Evolutionary conservation across 2,797 vertebrate species (phyloP), one percentile per base, ranked within the genome.

Genomic region (Petrocephalus sullivani): DNA sequence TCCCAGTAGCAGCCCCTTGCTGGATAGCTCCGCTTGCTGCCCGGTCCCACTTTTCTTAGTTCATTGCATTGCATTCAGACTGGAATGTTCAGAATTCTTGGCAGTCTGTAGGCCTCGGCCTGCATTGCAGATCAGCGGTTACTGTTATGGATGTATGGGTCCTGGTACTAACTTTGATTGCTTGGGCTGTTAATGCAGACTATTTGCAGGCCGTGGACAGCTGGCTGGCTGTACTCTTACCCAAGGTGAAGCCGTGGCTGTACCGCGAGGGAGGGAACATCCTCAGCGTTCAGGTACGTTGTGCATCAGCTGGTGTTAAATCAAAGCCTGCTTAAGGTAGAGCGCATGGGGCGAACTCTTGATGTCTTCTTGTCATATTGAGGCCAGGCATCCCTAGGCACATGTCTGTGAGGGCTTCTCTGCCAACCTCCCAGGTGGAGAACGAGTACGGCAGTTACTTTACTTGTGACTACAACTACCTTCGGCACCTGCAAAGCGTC

Each of bases 381-480:
- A 41, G 8, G 46, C 16, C 10, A 53, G 83, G 12, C 21, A 1
- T 85, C n/a, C 37, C 12, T 46, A 57, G 28, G 53, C 78, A 49
- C 16, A n/a, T 19, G 33, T 75, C 84, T 10, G 54, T 85, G 58
- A 85, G 46, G 41, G 49, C 9, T 51, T 58, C 3, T 56, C 37
- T 60, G 64, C 19, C 19, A 37, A 54, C 86, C 83, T 41, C 9
- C 21, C 93, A 99, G 98, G 98, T 99, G 91, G 98, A 99, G 91
- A 99, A 99, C 0, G 98, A 99, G 91, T 99, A 99, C 0, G 98
- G 98, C 23, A 99, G 98, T 92, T 98, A 98, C 92, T 96, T 90
- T 0, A 95, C 96, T 53, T 99, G 98, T 0, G 98, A 99, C 92
- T 95, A 95, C 88, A 94, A 93, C 91, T 99, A 99, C 93, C 93